phyloP scores from a whole-genome alignment of 2,888 invertebrate genomes.

The Belgica antarctica region DNA sequence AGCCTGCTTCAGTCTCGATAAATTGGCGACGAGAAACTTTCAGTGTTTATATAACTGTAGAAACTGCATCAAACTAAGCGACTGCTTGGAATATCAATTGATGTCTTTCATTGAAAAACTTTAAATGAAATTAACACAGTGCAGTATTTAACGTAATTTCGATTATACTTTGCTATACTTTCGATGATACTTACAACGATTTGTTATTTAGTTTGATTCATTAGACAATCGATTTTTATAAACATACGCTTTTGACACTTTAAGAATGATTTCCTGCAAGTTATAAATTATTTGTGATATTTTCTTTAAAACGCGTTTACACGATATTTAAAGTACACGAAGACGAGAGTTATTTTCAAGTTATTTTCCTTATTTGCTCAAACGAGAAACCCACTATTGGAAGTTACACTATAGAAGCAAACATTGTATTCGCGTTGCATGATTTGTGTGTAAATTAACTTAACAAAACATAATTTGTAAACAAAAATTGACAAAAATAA shows the following conservation, averaged over 20 bases:
- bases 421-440: no score
- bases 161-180: no score
- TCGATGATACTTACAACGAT: no score
- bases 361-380: constrained; percentile 17
- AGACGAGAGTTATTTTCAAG: not conserved
- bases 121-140: no score
- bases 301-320: not conserved
- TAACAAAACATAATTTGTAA: constrained; percentile 1
- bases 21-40: not conserved
- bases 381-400: not conserved
- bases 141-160: no score
- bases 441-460: constrained; percentile 4
- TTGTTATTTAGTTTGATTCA: no score
- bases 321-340: not conserved
- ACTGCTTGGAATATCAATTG: not conserved
- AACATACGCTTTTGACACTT: not conserved
- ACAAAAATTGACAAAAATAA: not conserved
- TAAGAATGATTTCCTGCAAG: constrained; percentile 5
- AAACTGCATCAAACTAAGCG: not conserved
- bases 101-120: not conserved
- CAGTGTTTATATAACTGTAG: constrained; percentile 7
- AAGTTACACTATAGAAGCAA: not conserved
- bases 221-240: constrained; percentile 8
- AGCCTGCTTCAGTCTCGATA: no score
- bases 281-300: constrained; percentile 21